Base-by-base conservation (phyloP, 2,797 vertebrate species). In the Falco columbarius region DNA sequence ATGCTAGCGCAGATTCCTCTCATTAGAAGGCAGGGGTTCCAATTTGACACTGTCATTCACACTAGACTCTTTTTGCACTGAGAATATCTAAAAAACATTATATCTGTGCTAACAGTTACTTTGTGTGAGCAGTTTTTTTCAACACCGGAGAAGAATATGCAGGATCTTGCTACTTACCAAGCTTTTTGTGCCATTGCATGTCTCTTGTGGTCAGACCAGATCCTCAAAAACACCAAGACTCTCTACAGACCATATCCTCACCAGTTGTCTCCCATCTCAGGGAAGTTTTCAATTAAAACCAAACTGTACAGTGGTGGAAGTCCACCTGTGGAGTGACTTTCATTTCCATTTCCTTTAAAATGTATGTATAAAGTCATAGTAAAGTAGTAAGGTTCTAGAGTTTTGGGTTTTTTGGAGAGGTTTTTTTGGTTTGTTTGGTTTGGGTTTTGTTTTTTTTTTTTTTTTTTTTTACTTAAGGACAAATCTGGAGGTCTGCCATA, bases 201-300 rank as follows among this genome's bases (percentile, higher is more conserved):
- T 44, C 65, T 85, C 51, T 14, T n/a, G 26, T 14, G 72, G 84
- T 51, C 15, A 44, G 40, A 76, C 2, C 15, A 90, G 55, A 89
- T 26, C 52, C 67, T 68, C 0, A 0, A 67, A 95, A 91, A 76
- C 34, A 75, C 6, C 0, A 0, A 19, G 0, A 1, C 12, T 52
- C 12, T 49, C 63, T 66, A 67, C 10, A 86, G 36, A 55, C 14
- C 16, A 30, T 17, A 80, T 12, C 54, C 30, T 67, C 52, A 56
- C 13, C 18, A 80, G 44, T 34, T 22, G 5, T 80, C 4, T 36
- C n/a, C 88, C 51, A 72, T 65, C 32, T 74, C 51, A 20, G 7
- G 18, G 14, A 79, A 80, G 23, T 63, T 85, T 90, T 91, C 38
- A 71, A 24, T 52, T 71, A 85, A 96, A 95, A 49, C 1, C 36